These are phyloP conservation scores for Vanessa atalanta DNA, from an alignment of 1,140 invertebrate species.

Conservation along the genomic window DNA sequence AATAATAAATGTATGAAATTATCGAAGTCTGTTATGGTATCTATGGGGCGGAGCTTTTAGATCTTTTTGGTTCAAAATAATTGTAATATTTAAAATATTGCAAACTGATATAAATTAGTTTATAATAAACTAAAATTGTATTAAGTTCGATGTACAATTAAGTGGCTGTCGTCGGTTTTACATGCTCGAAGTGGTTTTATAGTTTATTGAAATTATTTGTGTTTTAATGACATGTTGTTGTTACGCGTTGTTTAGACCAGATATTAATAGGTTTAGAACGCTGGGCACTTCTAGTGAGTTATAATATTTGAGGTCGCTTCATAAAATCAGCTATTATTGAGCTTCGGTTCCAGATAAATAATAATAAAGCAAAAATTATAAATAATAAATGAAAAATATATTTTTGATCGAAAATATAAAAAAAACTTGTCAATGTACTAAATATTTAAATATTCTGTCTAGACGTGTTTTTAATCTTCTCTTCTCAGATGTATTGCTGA, in stretches of 20 bases:
- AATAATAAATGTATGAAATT: not conserved
- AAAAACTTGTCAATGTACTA: not conserved
- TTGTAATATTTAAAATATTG: not conserved
- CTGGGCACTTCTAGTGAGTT: conserved; percentile 17
- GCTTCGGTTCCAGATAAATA: conserved; percentile 1
- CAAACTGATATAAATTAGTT: not conserved
- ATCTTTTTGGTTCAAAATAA: conserved; percentile 6
- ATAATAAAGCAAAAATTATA: not conserved
- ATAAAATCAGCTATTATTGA: conserved; percentile 32
- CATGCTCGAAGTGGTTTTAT: conserved; percentile 13
- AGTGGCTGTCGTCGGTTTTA: conserved; percentile 18
- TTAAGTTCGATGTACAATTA: conserved; percentile 22
- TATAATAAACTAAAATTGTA: conserved; percentile 2
- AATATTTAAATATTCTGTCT: conserved; percentile 18
- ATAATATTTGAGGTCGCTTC: conserved; percentile 18
- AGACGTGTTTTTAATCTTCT: conserved; percentile 10
- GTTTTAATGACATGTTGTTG: not conserved
- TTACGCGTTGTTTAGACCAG: conserved; percentile 17
- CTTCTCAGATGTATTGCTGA: conserved; percentile 29
- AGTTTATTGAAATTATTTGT: conserved; percentile 18
- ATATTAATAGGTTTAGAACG: conserved; percentile 11
- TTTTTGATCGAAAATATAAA: conserved; percentile 9
- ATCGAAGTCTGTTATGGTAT: not conserved
- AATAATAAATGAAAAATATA: not conserved
- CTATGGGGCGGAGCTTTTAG: not conserved